Conservation (phyloP, 2,888 invertebrate species). For the Stenotaenia linearis region DNA sequence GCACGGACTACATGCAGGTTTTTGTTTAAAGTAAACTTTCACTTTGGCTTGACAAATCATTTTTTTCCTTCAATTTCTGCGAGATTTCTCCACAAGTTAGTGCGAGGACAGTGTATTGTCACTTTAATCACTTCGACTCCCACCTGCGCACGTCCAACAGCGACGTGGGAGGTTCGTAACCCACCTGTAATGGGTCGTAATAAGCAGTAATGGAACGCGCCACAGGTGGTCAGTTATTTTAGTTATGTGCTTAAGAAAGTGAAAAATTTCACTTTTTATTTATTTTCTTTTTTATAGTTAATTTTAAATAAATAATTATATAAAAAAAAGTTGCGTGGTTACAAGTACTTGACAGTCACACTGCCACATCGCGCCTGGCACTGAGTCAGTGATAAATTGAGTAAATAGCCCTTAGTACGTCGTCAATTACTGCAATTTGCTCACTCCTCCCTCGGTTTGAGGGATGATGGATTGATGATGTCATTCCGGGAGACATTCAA, state of each 20-base stretch:
- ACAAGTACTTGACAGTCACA: not conserved
- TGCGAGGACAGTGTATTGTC: not conserved
- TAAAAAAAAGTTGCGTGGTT: not conserved
- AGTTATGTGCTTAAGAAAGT: not conserved
- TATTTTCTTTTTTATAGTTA: not conserved
- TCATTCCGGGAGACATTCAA: not conserved
- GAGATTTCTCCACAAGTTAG: not conserved
- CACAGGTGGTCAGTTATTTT: not conserved
- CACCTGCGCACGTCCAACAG: not conserved
- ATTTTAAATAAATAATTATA: not conserved
- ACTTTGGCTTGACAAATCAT: too few species aligned
- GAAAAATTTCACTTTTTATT: not conserved
- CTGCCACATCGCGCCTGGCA: not conserved
- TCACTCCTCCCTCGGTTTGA: not conserved
- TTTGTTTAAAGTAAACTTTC: too few species aligned
- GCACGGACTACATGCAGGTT: too few species aligned
- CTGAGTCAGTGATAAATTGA: not conserved
- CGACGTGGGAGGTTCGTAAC: conserved; percentile 1
- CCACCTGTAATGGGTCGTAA: not conserved
- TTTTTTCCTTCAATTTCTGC: too few species aligned
- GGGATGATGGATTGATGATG: not conserved
- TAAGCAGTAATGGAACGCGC: not conserved
- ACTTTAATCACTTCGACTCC: not conserved
- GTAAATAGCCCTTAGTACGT: not conserved
- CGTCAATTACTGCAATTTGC: not conserved